Base-by-base conservation (phyloP, 1,140 invertebrate genomes). In the Magallana gigas region DNA sequence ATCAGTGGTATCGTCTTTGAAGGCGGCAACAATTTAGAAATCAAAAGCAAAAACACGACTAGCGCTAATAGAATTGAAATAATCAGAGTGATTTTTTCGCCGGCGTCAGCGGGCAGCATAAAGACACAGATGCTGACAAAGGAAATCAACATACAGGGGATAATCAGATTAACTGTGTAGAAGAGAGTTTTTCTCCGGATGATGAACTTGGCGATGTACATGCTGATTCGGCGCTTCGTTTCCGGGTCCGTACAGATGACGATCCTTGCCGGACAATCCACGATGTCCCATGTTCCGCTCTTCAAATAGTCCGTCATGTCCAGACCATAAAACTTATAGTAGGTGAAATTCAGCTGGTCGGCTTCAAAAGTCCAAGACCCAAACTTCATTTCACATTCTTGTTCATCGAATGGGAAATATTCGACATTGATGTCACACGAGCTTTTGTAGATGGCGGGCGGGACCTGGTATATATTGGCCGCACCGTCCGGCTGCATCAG, bases 41-140 rank as follows among this genome's bases (percentile, higher is more conserved):
- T 98, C 86, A 99, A 96, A 92, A 99, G 95, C 92, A 99, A 96
- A 95, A 99, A 99, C 96, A 99, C 99, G 95, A 99, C 99, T 95
- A 99, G 96, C 94, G 99, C 99, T 92, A 99, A 97, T 90, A 99
- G 96, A 96, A 99, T 99, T 94, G 98, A 99, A 93, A 99, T 99
- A 91, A 98, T 99, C 80, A 99, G 96, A 6, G 98, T 99, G 8
- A 99, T 97, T 91, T 96, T 96, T 92, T 96, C 96, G 81, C 96
- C 96, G 16, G 96, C 96, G 92, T 96, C 96, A 5, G 96, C 96
- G n/a, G 99, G 99, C 90, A 99, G 96, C 93, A 99, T 99, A 95
- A 99, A 99, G 62, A 99, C 99, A 87, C 99, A 96, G 18, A 99
- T 98, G 94, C 98, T 99, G 85, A 99, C 97, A 95, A 99, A 99